Percentiles rank a stretch among this genome's conserved stretches.
These are phyloP conservation scores for Dipodomys stephensi DNA, from an alignment of 2,113 vertebrate genomes.

Conservation along the genomic window DNA sequence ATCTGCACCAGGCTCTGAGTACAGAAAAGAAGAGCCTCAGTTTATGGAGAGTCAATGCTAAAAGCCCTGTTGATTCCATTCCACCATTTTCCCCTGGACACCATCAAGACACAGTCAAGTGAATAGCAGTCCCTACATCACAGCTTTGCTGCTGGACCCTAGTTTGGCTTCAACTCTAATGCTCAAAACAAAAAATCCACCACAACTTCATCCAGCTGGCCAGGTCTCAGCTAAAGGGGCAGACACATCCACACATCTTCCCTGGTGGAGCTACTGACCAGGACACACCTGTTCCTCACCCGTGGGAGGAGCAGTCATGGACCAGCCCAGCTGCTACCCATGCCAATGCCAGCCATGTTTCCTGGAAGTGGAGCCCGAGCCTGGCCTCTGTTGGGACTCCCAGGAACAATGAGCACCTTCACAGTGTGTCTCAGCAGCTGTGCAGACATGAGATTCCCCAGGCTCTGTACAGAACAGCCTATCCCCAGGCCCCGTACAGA, in stretches of 20 bases:
- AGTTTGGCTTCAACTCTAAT: background rate
- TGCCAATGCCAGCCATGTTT: fast-evolving
- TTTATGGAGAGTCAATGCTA: fast-evolving
- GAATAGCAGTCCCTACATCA: too few relatives aligned
- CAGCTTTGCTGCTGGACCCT: background rate
- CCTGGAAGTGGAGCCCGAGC: background rate
- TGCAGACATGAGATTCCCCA: background rate
- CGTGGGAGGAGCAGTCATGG: fast-evolving
- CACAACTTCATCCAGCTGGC: fast-evolving
- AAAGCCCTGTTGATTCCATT: background rate
- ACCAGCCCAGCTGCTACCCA: background rate
- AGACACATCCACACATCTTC: background rate
- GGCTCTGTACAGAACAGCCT: background rate
- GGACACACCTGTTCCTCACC: fast-evolving
- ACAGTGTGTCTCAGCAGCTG: background rate
- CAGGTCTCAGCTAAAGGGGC: background rate
- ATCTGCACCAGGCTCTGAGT: too few relatives aligned
- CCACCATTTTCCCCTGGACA: fast-evolving
- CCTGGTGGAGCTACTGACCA: fast-evolving
- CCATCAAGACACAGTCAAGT: fast-evolving
- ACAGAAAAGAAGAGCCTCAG: background rate
- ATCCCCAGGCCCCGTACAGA: background rate
- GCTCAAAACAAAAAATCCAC: background rate
- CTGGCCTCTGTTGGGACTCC: too few relatives aligned
- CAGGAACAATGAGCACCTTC: background rate